Evolutionary conservation across 2,797 vertebrate species (phyloP).

Genomic region (Hypotaenidia philippensis): DNA sequence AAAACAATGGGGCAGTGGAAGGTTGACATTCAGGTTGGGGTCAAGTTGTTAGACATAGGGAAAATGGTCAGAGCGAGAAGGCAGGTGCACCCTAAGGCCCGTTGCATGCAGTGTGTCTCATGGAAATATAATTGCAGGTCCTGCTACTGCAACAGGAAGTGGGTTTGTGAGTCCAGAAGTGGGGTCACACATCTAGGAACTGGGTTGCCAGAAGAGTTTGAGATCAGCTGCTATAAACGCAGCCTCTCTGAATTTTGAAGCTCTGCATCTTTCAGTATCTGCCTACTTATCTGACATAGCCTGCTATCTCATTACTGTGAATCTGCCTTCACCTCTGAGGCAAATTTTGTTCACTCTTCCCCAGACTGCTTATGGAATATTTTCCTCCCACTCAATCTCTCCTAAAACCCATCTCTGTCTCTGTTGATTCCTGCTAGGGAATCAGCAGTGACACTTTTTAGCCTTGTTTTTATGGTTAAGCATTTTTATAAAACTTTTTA

Average conservation of each 20-base stretch:
- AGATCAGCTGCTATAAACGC: not conserved
- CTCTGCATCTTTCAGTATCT: not conserved
- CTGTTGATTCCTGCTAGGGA: constrained; percentile 35
- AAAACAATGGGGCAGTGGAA: not conserved
- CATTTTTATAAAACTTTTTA: constrained; percentile 38
- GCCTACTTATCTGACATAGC: not conserved
- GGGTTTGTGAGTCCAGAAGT: not conserved
- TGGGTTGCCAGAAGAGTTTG: not conserved
- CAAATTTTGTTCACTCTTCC: constrained; percentile 49
- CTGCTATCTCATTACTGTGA: constrained; percentile 17
- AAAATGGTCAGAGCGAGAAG: not conserved
- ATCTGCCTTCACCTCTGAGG: constrained; percentile 41
- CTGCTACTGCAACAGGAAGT: not conserved
- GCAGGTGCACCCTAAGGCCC: not conserved
- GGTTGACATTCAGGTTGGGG: not conserved
- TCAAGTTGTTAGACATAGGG: not conserved
- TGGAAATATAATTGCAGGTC: not conserved
- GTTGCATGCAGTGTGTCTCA: not conserved
- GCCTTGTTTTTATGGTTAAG: constrained; percentile 34
- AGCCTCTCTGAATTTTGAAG: constrained; percentile 8
- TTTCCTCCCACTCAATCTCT: constrained; percentile 23
- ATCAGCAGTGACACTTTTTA: constrained; percentile 25
- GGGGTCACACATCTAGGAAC: not conserved
- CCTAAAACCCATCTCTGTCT: constrained; percentile 19
- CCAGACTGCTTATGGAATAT: constrained; percentile 34